Conservation (phyloP, 2,797 vertebrate genomes). For the Danio albolineatus region DNA sequence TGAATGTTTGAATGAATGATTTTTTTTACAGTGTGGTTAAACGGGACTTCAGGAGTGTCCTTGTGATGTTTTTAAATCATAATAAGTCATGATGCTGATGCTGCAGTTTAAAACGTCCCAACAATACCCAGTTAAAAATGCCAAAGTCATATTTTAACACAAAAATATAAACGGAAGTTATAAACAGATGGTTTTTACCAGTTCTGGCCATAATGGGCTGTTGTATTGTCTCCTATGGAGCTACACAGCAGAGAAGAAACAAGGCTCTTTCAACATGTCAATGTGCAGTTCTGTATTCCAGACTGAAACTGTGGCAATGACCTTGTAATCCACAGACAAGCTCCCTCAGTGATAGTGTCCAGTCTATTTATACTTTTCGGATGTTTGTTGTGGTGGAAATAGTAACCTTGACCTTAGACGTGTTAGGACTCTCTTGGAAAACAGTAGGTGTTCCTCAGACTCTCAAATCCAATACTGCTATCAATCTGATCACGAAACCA, state of each 20-base stretch:
- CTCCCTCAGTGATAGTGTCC: slow-evolving; percentile 38
- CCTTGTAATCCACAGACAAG: slow-evolving; percentile 31
- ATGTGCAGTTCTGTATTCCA: slow-evolving; percentile 1
- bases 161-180: too few relatives aligned
- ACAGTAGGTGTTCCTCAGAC: neutral
- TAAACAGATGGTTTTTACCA: neutral
- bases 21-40: too few relatives aligned
- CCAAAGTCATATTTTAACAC: neutral
- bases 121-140: neutral
- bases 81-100: too few relatives aligned
- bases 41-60: neutral
- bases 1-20: too few relatives aligned
- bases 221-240: neutral
- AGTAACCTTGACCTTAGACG: slow-evolving; percentile 23
- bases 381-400: slow-evolving; percentile 42
- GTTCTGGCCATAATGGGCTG: neutral
- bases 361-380: slow-evolving; percentile 18
- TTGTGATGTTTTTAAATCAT: too few relatives aligned
- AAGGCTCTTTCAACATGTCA: neutral
- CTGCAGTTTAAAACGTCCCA: neutral
- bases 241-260: slow-evolving; percentile 12
- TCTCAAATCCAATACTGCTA: neutral
- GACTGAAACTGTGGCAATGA: slow-evolving; percentile 19
- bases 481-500: slow-evolving; percentile 1
- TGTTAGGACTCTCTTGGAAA: neutral